Percentiles rank a stretch among this genome's conserved stretches.
Conservation (phyloP, 2,113 vertebrate genomes). For the Cranoglanis bouderius region DNA sequence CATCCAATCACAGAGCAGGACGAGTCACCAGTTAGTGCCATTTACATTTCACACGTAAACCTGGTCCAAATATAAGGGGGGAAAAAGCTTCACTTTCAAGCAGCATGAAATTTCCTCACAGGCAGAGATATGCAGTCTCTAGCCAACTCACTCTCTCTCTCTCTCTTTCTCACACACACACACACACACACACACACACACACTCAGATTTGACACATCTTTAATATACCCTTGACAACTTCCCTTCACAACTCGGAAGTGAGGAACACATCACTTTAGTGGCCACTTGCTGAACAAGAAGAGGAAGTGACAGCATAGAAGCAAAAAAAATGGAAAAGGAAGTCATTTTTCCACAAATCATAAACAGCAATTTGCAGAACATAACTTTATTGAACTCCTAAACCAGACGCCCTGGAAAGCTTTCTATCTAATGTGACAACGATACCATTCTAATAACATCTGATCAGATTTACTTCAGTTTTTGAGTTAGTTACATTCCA, state of each 20-base stretch:
- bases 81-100: not conserved
- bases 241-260: not conserved
- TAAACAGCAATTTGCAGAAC: not conserved
- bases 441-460: not conserved
- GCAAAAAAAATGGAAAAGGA: not conserved
- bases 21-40: no score
- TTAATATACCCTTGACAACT: not conserved
- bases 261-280: not conserved
- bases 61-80: not conserved
- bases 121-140: not conserved
- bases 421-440: not conserved
- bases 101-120: not conserved
- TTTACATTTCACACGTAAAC: not conserved
- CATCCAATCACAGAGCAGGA: not conserved
- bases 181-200: not conserved
- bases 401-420: not conserved
- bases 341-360: not conserved
- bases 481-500: not conserved
- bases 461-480: not conserved
- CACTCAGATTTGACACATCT: no score
- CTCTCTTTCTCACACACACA: no score
- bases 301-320: not conserved
- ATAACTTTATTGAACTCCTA: not conserved
- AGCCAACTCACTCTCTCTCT: not conserved
- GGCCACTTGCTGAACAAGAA: not conserved